Evolutionary conservation across 2,113 vertebrate species (phyloP).

Genomic region (Hydrolagus affinis): DNA sequence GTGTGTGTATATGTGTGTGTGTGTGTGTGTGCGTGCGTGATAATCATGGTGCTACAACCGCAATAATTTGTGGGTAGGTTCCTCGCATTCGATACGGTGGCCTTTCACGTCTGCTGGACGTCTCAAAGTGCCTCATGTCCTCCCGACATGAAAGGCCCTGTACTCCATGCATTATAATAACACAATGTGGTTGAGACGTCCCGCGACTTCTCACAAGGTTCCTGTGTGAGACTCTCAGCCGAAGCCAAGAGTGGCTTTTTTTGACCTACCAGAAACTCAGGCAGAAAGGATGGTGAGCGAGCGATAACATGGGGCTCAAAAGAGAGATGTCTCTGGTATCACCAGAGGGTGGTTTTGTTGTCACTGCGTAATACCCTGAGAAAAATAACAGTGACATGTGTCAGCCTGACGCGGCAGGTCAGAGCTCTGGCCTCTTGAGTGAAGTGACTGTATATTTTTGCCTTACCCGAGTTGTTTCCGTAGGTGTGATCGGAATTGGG

Average conservation of each 20-base stretch:
- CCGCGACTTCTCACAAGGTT: background rate
- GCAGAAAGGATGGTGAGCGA: slow-evolving; percentile 50
- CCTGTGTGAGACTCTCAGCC: background rate
- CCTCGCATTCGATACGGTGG: too few relatives aligned
- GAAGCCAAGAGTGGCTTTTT: too few relatives aligned
- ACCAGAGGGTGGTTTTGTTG: slow-evolving; percentile 48
- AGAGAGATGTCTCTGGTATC: slow-evolving; percentile 54
- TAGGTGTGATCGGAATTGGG: slow-evolving; percentile 77
- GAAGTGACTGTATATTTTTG: background rate
- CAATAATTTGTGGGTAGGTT: too few relatives aligned
- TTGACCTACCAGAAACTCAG: slow-evolving; percentile 77
- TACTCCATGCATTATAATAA: background rate
- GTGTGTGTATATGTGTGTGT: too few relatives aligned
- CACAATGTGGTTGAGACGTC: background rate
- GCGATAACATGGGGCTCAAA: slow-evolving; percentile 61
- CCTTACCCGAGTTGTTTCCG: slow-evolving; percentile 69
- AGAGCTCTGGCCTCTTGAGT: too few relatives aligned
- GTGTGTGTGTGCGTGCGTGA: too few relatives aligned
- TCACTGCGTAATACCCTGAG: slow-evolving; percentile 82
- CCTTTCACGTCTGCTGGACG: too few relatives aligned
- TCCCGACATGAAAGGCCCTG: too few relatives aligned
- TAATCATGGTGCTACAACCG: too few relatives aligned
- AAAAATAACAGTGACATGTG: slow-evolving; percentile 23
- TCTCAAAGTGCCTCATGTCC: too few relatives aligned
- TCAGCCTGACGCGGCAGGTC: background rate